These are phyloP conservation scores for Platynereis dumerilii DNA, from an alignment of 2,888 invertebrate species.

Conservation along the genomic window DNA sequence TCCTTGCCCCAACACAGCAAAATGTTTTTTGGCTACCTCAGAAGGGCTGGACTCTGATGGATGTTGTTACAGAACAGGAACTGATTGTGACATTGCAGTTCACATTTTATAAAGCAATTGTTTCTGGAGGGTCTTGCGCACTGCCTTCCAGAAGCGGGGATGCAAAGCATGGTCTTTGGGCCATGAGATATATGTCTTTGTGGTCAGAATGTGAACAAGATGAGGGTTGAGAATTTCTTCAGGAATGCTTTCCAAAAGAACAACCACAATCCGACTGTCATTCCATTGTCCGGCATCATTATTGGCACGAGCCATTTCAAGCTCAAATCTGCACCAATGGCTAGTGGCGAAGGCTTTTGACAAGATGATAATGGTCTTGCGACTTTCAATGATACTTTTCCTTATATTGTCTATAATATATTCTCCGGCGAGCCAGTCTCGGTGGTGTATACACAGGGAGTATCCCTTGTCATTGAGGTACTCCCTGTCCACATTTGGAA, in stretches of 20 bases:
- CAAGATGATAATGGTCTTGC: slow-evolving; percentile 71
- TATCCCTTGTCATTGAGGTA: slow-evolving; percentile 47
- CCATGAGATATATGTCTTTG: slow-evolving; percentile 3
- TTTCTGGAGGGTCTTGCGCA: not conserved
- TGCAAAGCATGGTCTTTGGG: not conserved
- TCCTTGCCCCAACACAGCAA: too few relatives aligned
- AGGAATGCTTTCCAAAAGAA: not conserved
- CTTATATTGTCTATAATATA: slow-evolving; percentile 76
- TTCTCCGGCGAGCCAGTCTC: slow-evolving; percentile 76
- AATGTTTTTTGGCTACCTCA: too few relatives aligned
- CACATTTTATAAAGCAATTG: too few relatives aligned
- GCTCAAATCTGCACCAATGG: slow-evolving; percentile 78
- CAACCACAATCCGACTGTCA: not conserved
- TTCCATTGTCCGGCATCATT: not conserved
- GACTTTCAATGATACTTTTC: slow-evolving; percentile 73
- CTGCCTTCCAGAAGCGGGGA: not conserved
- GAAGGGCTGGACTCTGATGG: too few relatives aligned
- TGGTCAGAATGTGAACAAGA: not conserved
- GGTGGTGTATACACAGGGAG: slow-evolving; percentile 74
- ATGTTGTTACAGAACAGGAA: too few relatives aligned
- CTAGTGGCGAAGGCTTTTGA: slow-evolving; percentile 72
- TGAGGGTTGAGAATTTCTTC: not conserved
- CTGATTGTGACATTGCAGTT: too few relatives aligned
- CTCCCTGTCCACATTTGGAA: slow-evolving; percentile 70
- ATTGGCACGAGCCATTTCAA: slow-evolving; percentile 64